Conservation (phyloP, 2,113 vertebrate species). For the Esox niger region DNA sequence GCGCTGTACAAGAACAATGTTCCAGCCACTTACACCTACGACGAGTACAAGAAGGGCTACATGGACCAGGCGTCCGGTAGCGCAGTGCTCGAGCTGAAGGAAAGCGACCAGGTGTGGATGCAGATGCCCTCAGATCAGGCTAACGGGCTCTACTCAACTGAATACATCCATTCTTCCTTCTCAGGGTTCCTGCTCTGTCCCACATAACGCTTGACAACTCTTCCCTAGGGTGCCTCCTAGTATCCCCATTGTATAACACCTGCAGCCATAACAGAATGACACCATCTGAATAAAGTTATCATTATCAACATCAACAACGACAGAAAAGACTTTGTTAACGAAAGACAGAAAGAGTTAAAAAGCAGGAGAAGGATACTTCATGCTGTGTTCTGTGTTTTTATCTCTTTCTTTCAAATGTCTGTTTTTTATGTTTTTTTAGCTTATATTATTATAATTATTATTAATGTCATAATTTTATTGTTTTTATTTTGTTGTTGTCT, state of each 20-base stretch:
- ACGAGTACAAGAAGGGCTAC: constrained; percentile 98
- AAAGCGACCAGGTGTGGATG: constrained; percentile 95
- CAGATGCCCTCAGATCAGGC: constrained; percentile 99
- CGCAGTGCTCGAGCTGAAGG: constrained; percentile 94
- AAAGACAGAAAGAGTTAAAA: constrained; percentile 56
- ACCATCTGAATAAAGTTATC: constrained; percentile 35
- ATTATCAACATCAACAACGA: constrained; percentile 40
- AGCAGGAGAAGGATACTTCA: constrained; percentile 63
- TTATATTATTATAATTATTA: constrained; percentile 71
- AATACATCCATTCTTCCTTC: constrained; percentile 98
- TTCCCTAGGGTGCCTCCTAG: constrained; percentile 51
- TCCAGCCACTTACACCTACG: constrained; percentile 96
- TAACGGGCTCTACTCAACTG: constrained; percentile 94
- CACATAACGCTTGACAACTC: constrained; percentile 81
- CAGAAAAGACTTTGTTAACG: constrained; percentile 65
- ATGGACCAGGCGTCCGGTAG: constrained; percentile 99
- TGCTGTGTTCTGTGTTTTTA: constrained; percentile 63
- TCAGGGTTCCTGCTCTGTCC: constrained; percentile 97
- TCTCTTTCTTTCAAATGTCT: constrained; percentile 64
- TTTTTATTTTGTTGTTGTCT: constrained; percentile 63
- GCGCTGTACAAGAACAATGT: constrained; percentile 99
- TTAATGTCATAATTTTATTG: constrained; percentile 69
- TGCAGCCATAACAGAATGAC: constrained; percentile 54
- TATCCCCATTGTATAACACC: constrained; percentile 56
- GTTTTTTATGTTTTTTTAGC: constrained; percentile 63